phyloP scores from a whole-genome alignment of 2,113 vertebrate species.

The Takifugu bimaculatus region DNA sequence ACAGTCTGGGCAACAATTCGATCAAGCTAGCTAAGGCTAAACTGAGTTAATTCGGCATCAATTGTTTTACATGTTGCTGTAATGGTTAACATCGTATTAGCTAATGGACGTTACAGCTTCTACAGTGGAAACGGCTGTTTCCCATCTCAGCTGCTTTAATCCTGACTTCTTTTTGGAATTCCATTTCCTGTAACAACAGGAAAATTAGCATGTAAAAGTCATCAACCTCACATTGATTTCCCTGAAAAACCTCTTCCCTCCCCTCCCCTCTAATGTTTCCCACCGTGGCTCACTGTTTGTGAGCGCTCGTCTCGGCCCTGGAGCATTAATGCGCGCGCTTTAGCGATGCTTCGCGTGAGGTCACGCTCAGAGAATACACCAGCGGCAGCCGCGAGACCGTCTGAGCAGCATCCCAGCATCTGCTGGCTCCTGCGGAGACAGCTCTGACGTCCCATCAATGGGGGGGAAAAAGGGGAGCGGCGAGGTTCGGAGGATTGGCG shows the following conservation, averaged over 20 bases:
- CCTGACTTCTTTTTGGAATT: no score
- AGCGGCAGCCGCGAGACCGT: conserved; percentile 32
- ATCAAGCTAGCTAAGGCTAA: no score
- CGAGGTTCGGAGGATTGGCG: not conserved
- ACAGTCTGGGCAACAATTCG: no score
- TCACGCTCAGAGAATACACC: conserved; percentile 43
- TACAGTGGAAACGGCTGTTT: no score
- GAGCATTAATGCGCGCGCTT: conserved; percentile 28
- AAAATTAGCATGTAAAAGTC: not conserved
- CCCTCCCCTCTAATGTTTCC: no score
- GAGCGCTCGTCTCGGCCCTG: not conserved
- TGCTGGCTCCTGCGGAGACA: conserved; percentile 27
- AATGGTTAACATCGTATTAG: no score
- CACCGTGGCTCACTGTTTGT: not conserved
- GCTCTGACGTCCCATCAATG: conserved; percentile 56
- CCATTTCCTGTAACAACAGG: not conserved
- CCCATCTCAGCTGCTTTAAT: no score
- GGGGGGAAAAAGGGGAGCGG: not conserved
- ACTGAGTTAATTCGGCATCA: no score
- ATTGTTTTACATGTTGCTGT: no score
- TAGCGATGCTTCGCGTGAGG: conserved; percentile 32
- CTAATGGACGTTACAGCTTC: no score
- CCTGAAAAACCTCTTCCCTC: no score
- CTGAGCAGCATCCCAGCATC: conserved; percentile 42
- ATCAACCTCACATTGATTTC: no score